phyloP scores from a whole-genome alignment of 2,113 vertebrate genomes.

The Rhinichthys klamathensis region DNA sequence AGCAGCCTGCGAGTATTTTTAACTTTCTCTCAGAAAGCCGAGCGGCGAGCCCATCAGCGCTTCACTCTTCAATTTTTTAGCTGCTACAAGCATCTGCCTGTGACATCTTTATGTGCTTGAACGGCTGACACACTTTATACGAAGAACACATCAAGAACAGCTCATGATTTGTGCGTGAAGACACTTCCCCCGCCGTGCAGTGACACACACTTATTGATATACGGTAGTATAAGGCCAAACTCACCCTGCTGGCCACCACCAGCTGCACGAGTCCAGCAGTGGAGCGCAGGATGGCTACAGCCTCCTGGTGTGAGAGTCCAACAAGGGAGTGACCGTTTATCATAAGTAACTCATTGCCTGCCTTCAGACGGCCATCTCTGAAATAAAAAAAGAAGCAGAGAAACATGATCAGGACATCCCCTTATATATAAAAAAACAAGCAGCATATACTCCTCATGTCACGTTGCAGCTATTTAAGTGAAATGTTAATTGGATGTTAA shows the following conservation, averaged over 20 bases:
- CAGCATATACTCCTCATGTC: neutral
- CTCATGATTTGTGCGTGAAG: neutral
- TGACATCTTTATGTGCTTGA: constrained; percentile 22
- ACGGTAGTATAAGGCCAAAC: constrained; percentile 35
- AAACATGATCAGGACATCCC: neutral
- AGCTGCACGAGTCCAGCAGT: constrained; percentile 87
- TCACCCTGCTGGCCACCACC: constrained; percentile 91
- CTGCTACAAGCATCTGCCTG: constrained; percentile 20
- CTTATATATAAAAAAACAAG: neutral
- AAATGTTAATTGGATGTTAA: neutral
- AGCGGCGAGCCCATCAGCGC: constrained; percentile 31
- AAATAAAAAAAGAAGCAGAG: constrained; percentile 38
- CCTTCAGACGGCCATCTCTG: constrained; percentile 91
- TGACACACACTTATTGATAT: neutral
- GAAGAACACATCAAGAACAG: neutral
- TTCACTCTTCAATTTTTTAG: constrained; percentile 56
- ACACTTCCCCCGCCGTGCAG: neutral
- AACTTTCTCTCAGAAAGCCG: constrained; percentile 44
- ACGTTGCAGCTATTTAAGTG: neutral
- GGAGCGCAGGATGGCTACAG: constrained; percentile 86
- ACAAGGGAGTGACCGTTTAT: constrained; percentile 93
- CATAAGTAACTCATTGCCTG: constrained; percentile 92
- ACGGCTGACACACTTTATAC: constrained; percentile 6
- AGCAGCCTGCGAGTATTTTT: constrained; percentile 49
- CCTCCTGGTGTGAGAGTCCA: constrained; percentile 93